phyloP scores from a whole-genome alignment of 1,140 invertebrate genomes.

The Calephelis nemesis region DNA sequence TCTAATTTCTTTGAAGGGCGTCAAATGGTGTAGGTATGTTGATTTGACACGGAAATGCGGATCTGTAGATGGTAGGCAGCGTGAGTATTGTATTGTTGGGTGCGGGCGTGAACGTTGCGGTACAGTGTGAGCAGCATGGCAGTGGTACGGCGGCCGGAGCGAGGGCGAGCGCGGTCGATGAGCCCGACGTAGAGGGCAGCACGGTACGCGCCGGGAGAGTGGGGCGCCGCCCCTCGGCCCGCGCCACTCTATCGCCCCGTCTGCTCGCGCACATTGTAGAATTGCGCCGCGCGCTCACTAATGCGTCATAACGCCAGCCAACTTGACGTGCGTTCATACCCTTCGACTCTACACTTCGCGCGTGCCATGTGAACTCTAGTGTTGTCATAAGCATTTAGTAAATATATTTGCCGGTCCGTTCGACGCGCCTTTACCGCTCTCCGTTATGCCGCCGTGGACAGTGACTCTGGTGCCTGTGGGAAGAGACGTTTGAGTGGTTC shows the following conservation, averaged over 20 bases:
- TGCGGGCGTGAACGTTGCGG: conserved; percentile 44
- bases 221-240: conserved; percentile 40
- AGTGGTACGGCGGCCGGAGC: conserved; percentile 44
- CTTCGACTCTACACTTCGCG: conserved; percentile 46
- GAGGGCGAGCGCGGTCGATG: conserved; percentile 73
- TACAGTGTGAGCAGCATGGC: conserved; percentile 53
- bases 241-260: conserved; percentile 46
- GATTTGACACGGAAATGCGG: conserved; percentile 2
- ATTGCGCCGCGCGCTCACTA: conserved; percentile 73
- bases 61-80: not conserved
- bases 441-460: conserved; percentile 42
- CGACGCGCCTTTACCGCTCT: conserved; percentile 21
- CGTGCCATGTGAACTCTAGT: conserved; percentile 73
- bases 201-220: conserved; percentile 51
- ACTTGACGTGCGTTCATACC: conserved; percentile 51
- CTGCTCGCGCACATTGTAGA: conserved; percentile 63
- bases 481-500: conserved; percentile 49
- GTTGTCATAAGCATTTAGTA: conserved; percentile 44
- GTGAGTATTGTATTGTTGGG: conserved; percentile 14
- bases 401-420: conserved; percentile 22
- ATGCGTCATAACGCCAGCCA: conserved; percentile 69
- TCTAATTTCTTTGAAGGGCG: not conserved
- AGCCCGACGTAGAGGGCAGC: conserved; percentile 72
- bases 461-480: conserved; percentile 56
- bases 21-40: not conserved